Base-by-base conservation (phyloP, 2,113 vertebrate genomes). In the Syrrhaptes paradoxus region DNA sequence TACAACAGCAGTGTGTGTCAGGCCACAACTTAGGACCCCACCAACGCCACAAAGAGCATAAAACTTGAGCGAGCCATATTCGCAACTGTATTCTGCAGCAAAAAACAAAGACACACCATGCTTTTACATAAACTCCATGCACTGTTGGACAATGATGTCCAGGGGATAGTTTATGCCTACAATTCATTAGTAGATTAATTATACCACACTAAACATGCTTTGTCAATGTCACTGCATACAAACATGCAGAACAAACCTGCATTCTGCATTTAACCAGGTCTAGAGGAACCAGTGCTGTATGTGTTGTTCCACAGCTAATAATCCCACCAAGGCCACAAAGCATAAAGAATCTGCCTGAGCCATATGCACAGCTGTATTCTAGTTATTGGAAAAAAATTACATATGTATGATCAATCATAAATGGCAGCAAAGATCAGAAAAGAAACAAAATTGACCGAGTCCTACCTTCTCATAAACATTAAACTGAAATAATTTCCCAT, bases 201-300 rank as follows among this genome's bases (percentile, higher is more conserved):
- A 80, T 59, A 89, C 75, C 90, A 97, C 93, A 68, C 87, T 88
- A 65, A 58, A 94, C 97, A 98, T 97, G 95, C 97, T 96, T 95
- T 91, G 72, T 87, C 87, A 92, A 82, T 81, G 61, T 38, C 88
- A 91, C 52, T 49, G 70, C 89, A 96, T 82, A 89, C 34, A 78
- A 85, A 86, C 96, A 91, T 97, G 98, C 97, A 96, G 97, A 95
- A 99, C 99, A 98, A 98, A 99, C 99, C 99, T 99, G 99, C 92
- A 99, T 98, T 97, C 99, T 98, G 98, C 99, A 99, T 98, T 99
- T 99, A 98, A 99, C 98, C 98, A 99, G 98, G 98, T 99, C 99
- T 97, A 99, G 98, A 87, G 99, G 99, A 97, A 99, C 99, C 67
- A 99, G 97, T 41, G 99, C 99, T 79, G 99, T 99, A 98, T 99